Evolutionary conservation across 2,113 vertebrate genomes (phyloP).

Genomic region (Rhipidura dahli): DNA sequence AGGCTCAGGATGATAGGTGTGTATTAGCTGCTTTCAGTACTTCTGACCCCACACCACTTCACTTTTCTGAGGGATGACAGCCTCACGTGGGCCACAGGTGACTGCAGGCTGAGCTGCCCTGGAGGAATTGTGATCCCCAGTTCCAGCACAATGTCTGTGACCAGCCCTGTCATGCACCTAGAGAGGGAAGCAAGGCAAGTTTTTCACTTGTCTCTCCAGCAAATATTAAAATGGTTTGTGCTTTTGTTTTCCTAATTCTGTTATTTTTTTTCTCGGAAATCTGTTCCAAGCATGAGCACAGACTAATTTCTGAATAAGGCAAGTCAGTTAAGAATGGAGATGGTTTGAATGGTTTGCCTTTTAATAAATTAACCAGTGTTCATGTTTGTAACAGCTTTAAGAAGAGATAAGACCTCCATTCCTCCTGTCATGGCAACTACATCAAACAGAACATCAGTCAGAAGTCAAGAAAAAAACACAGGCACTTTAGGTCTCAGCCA

Average conservation of each 20-base stretch:
- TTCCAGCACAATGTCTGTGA: not conserved
- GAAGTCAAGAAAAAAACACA: not conserved
- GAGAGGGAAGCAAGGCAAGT: not conserved
- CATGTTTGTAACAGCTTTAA: not conserved
- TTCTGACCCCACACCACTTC: not conserved
- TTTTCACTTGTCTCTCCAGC: not conserved
- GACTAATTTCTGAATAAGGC: not conserved
- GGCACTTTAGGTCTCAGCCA: constrained; percentile 20
- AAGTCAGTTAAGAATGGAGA: not conserved
- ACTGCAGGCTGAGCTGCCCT: not conserved
- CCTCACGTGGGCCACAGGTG: rapidly evolving
- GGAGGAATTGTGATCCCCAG: not conserved
- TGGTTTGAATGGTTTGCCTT: not conserved
- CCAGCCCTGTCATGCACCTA: not conserved
- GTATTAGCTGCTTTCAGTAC: not conserved
- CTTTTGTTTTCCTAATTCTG: not conserved
- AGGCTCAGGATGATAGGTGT: not conserved
- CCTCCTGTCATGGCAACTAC: not conserved
- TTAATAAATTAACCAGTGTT: constrained; percentile 11
- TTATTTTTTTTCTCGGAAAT: not conserved
- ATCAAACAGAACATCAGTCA: not conserved
- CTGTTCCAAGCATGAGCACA: not conserved
- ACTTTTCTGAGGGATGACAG: not conserved
- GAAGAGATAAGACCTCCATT: not conserved
- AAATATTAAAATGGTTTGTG: not conserved